Conservation (phyloP, 2,888 invertebrate genomes). For the Mythimna albipuncta region DNA sequence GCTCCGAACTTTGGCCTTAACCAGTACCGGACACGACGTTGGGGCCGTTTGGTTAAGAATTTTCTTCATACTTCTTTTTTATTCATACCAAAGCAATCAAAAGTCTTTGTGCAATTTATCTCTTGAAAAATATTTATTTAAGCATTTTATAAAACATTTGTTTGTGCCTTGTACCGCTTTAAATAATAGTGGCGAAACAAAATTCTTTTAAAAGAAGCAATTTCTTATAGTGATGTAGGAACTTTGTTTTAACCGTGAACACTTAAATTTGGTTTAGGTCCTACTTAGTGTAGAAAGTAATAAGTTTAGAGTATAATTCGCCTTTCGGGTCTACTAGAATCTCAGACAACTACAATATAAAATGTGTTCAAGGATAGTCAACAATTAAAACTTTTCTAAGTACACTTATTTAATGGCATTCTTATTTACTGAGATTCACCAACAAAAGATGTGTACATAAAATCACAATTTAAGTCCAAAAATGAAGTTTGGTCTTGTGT, state of each 20-base stretch:
- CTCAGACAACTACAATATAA: not conserved
- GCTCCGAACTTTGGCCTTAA: too few relatives aligned
- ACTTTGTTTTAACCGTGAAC: constrained; percentile 27
- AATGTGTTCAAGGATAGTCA: constrained; percentile 11
- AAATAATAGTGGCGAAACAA: constrained; percentile 10
- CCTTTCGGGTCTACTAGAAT: constrained; percentile 13
- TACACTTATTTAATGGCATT: constrained; percentile 14
- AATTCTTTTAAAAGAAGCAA: constrained; percentile 13
- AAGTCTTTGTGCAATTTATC: not conserved
- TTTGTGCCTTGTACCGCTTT: too few relatives aligned
- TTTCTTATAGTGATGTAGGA: constrained; percentile 14
- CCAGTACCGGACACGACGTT: too few relatives aligned
- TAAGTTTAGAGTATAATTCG: constrained; percentile 18
- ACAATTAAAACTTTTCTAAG: constrained; percentile 22
- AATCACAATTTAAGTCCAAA: not conserved
- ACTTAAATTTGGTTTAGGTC: constrained; percentile 16
- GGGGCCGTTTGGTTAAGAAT: too few relatives aligned
- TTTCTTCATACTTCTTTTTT: too few relatives aligned
- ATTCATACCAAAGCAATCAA: not conserved
- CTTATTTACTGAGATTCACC: constrained; percentile 1
- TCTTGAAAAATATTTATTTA: constrained; percentile 3
- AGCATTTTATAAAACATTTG: constrained; percentile 2
- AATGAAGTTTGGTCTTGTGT: not conserved
- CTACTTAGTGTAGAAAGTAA: constrained; percentile 5
- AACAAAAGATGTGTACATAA: not conserved